These are phyloP conservation scores for Paratrypauchen microcephalus DNA, from an alignment of 2,797 vertebrate genomes.

Conservation along the genomic window DNA sequence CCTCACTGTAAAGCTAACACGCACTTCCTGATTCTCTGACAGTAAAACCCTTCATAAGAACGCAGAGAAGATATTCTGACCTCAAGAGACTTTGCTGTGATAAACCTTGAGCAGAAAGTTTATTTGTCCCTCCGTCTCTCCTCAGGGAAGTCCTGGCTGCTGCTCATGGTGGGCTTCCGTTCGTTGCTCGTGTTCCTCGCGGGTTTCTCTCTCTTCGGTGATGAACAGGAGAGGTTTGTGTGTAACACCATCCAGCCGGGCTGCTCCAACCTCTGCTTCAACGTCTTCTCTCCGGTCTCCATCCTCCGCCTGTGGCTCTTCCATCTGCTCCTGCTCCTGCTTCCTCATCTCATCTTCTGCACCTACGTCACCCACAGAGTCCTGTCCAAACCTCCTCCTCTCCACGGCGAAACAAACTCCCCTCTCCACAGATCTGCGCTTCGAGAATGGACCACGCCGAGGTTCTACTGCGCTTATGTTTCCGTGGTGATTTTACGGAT, in stretches of 20 bases:
- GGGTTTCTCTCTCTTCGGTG: constrained; percentile 85
- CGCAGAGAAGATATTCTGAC: no score
- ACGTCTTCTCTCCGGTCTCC: constrained; percentile 86
- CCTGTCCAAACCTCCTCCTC: not conserved
- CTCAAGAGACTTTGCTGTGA: no score
- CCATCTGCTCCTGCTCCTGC: constrained; percentile 78
- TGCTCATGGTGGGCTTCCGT: constrained; percentile 76
- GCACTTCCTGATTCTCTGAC: not conserved
- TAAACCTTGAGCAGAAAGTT: no score
- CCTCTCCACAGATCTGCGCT: no score
- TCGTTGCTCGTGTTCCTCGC: constrained; percentile 79
- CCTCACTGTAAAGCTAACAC: no score
- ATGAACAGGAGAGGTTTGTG: constrained; percentile 88
- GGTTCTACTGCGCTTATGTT: constrained; percentile 45
- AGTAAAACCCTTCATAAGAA: no score
- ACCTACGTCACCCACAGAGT: constrained; percentile 79
- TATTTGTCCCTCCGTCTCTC: not conserved
- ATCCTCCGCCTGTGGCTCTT: constrained; percentile 87
- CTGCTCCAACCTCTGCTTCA: constrained; percentile 88
- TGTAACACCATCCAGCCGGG: constrained; percentile 93
- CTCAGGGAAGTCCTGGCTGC: constrained; percentile 88
- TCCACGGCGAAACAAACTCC: no score
- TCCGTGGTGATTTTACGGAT: constrained; percentile 32
- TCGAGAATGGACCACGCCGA: not conserved
- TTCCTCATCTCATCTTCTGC: constrained; percentile 80